Percentiles rank a stretch among this genome's conserved stretches.
Conservation (phyloP, 2,888 invertebrate genomes). For the Pardosa pseudoannulata region DNA sequence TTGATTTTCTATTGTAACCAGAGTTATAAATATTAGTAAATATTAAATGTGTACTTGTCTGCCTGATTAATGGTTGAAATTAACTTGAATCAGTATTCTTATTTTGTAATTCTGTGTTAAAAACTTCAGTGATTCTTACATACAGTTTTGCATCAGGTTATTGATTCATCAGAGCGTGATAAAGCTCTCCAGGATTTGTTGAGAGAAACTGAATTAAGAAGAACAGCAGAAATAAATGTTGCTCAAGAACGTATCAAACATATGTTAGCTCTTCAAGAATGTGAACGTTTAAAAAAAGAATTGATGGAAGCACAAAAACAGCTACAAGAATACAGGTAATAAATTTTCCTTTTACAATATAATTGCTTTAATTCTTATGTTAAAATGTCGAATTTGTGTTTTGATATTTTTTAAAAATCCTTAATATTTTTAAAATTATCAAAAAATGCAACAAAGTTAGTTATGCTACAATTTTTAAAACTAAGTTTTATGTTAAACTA, state of each 20-base stretch:
- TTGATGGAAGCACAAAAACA: constrained; percentile 75
- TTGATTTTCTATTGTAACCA: too few species aligned
- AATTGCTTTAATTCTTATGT: too few species aligned
- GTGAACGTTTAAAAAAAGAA: constrained; percentile 75
- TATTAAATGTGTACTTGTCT: background rate
- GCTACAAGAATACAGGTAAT: constrained; percentile 58
- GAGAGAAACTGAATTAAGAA: constrained; percentile 80
- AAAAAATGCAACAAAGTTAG: too few species aligned
- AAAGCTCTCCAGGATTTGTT: constrained; percentile 83
- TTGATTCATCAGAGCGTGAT: constrained; percentile 87
- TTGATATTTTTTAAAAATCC: too few species aligned
- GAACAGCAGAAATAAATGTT: constrained; percentile 83
- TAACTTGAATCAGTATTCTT: too few species aligned
- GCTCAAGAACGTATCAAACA: constrained; percentile 77
- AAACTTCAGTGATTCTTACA: too few species aligned
- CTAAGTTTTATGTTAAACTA: too few species aligned
- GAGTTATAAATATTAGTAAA: too few species aligned
- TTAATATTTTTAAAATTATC: too few species aligned
- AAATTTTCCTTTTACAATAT: background rate
- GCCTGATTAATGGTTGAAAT: background rate
- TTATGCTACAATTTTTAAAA: too few species aligned
- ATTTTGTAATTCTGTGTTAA: too few species aligned
- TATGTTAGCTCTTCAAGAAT: constrained; percentile 76
- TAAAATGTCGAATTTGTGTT: too few species aligned
- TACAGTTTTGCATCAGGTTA: constrained; percentile 79